Conservation (phyloP, 2,113 vertebrate genomes). For the Puffinus mauretanicus region DNA sequence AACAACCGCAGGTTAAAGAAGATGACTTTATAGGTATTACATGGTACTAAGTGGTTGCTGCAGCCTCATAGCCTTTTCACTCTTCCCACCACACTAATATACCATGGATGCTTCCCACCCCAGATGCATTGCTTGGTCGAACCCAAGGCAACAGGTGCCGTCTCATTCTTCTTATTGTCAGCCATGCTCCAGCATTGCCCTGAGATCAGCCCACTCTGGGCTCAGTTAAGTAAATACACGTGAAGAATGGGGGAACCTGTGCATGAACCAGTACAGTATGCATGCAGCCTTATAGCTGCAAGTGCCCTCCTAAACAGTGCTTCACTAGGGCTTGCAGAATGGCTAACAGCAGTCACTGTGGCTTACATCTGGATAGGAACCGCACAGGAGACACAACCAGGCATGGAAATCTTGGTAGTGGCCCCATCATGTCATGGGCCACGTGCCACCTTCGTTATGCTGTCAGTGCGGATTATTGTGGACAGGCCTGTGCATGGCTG, state of each 20-base stretch:
- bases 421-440: background rate
- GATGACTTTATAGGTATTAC: background rate
- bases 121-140: background rate
- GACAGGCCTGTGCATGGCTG: background rate
- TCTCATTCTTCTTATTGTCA: background rate
- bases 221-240: background rate
- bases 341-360: background rate
- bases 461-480: background rate
- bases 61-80: background rate
- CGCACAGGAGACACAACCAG: background rate
- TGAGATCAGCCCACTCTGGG: background rate
- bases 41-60: background rate
- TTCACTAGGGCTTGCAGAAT: background rate
- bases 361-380: background rate
- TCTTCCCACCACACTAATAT: background rate
- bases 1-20: background rate
- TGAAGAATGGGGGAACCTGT: background rate
- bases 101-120: background rate
- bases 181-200: background rate
- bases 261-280: background rate
- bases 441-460: accelerated
- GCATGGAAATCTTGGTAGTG: background rate
- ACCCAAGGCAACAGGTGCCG: background rate
- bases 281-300: background rate
- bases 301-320: background rate